Evolutionary conservation across 1,140 invertebrate species (phyloP).

Genomic region (Sminthurinus signatus): DNA sequence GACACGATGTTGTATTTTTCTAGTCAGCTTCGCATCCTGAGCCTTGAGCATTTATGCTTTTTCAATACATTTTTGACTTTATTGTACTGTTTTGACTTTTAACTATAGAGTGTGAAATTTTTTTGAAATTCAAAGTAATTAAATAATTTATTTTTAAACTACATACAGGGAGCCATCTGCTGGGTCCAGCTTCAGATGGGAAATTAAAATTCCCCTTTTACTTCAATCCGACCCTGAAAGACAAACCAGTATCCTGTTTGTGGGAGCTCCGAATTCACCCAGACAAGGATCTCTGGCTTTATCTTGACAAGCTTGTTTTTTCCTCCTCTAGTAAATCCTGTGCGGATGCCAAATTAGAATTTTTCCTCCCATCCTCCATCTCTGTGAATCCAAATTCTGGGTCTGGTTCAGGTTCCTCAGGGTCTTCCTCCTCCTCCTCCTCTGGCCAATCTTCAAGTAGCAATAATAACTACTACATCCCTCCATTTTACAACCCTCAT

Average conservation of each 20-base stretch:
- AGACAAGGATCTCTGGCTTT: slow-evolving; percentile 63
- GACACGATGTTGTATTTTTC: no score
- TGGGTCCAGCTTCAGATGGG: slow-evolving; percentile 67
- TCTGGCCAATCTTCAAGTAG: slow-evolving; percentile 18
- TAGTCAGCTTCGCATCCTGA: no score
- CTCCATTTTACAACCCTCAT: slow-evolving; percentile 32
- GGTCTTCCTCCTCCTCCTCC: slow-evolving; percentile 31
- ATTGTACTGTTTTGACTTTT: no score
- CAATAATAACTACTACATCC: slow-evolving; percentile 23
- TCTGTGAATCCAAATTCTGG: slow-evolving; percentile 50
- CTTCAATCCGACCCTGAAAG: slow-evolving; percentile 31
- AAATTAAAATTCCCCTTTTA: slow-evolving; percentile 72
- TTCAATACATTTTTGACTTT: no score
- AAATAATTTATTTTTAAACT: background rate
- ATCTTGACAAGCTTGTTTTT: slow-evolving; percentile 79
- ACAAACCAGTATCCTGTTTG: slow-evolving; percentile 68
- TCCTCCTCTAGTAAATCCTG: slow-evolving; percentile 60
- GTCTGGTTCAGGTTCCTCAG: slow-evolving; percentile 46
- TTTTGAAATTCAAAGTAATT: background rate
- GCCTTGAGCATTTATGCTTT: no score
- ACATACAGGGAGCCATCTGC: no score
- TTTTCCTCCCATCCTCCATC: slow-evolving; percentile 53
- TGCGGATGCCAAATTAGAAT: slow-evolving; percentile 74
- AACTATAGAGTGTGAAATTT: no score
- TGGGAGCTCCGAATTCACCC: slow-evolving; percentile 60